Percentiles rank a stretch among this genome's conserved stretches.
phyloP scores from a whole-genome alignment of 2,888 invertebrate genomes.

The Pocota personata region DNA sequence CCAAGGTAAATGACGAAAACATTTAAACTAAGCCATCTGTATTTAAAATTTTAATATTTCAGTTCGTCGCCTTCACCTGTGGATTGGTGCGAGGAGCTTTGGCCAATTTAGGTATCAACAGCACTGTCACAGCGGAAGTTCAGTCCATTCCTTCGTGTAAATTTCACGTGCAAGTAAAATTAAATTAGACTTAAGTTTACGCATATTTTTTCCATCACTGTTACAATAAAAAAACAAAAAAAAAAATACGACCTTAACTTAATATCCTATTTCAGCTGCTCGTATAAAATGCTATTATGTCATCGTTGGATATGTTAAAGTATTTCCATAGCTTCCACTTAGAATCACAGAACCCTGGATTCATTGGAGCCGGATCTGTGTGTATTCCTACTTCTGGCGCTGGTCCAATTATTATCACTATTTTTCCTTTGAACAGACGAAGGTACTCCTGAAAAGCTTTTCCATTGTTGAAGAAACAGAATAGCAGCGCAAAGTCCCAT shows the following conservation, averaged over 20 bases:
- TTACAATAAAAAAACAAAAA: conserved; percentile 45
- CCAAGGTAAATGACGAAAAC: conserved; percentile 86
- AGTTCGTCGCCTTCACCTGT: conserved; percentile 97
- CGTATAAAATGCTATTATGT: conserved; percentile 87
- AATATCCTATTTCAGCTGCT: conserved; percentile 65
- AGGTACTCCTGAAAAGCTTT: conserved; percentile 88
- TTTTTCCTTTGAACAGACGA: conserved; percentile 85
- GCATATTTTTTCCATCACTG: not conserved
- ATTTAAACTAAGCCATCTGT: not conserved
- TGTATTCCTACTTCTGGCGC: conserved; percentile 85
- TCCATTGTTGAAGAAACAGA: conserved; percentile 92
- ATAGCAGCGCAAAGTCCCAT: conserved; percentile 85
- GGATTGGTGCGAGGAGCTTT: conserved; percentile 97
- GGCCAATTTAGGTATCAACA: conserved; percentile 96
- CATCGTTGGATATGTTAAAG: conserved; percentile 86
- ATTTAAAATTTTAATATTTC: conserved; percentile 72
- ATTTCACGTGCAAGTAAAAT: conserved; percentile 94
- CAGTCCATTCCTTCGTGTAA: conserved; percentile 95
- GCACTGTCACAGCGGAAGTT: conserved; percentile 97
- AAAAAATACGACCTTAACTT: not conserved
- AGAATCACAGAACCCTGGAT: conserved; percentile 83
- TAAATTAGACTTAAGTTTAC: conserved; percentile 83
- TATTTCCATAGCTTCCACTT: conserved; percentile 85
- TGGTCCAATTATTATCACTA: conserved; percentile 90
- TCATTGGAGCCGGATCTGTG: conserved; percentile 89